phyloP scores from a whole-genome alignment of 2,888 invertebrate species.

The Cremastinae sp. region DNA sequence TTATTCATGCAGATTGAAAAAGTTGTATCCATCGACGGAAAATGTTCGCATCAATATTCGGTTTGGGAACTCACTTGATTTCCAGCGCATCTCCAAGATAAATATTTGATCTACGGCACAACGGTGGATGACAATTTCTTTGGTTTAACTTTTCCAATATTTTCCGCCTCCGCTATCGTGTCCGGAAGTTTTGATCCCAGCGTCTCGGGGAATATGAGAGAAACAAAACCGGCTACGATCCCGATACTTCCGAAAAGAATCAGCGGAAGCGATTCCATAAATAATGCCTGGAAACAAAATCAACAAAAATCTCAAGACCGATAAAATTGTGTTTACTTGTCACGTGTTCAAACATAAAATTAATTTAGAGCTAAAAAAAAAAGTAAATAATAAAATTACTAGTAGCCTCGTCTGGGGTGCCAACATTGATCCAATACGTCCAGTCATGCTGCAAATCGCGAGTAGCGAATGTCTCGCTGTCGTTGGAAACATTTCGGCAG shows the following conservation, averaged over 20 bases:
- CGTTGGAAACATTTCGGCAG: constrained; percentile 88
- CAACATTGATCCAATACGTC: constrained; percentile 86
- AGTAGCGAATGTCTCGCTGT: constrained; percentile 85
- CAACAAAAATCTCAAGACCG: neutral
- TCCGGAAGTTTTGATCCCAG: constrained; percentile 84
- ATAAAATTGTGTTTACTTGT: too few species aligned
- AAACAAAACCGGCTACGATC: constrained; percentile 83
- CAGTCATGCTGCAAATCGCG: constrained; percentile 86
- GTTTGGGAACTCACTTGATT: too few species aligned
- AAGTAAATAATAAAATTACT: constrained; percentile 77
- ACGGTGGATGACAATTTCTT: constrained; percentile 15
- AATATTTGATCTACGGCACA: constrained; percentile 19
- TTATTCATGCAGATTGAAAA: neutral
- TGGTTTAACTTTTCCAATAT: constrained; percentile 74
- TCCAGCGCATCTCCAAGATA: too few species aligned
- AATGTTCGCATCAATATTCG: too few species aligned
- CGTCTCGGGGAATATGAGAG: constrained; percentile 87
- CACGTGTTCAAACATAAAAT: too few species aligned
- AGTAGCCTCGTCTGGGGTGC: constrained; percentile 87
- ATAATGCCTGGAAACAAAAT: constrained; percentile 67
- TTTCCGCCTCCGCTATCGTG: constrained; percentile 86
- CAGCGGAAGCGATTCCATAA: constrained; percentile 82
- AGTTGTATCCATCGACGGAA: neutral
- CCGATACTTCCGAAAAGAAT: constrained; percentile 85
- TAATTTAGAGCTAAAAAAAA: neutral